Evolutionary conservation across 2,113 vertebrate genomes (phyloP), one percentile per base, ranked within the genome.

Genomic region (Chlorocebus sabaeus): DNA sequence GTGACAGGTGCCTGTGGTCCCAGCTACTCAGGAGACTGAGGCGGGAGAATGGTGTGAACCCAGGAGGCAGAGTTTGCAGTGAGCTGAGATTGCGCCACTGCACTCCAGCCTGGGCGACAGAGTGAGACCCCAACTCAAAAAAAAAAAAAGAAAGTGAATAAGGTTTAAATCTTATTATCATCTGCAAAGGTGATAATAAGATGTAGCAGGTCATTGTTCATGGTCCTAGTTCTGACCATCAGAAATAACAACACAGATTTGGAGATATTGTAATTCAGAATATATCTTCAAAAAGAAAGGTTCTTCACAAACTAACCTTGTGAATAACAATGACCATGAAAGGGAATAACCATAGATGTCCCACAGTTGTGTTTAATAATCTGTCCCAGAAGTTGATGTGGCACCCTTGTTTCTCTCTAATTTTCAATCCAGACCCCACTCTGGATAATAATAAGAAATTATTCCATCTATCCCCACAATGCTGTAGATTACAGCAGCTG

Each of bases 341-440:
- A 92, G 32, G 40, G 23, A 45, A 89, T 86, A 86, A 89, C 20
- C 73, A 70, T 30, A 87, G 89, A 68, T 22, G 20, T 76, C 38
- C 43, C 6, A 18, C 13, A 8, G 32, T 3, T 17, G 5, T 87
- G 25, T 87, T 86, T 80, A 61, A 82, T 70, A 94, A 92, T 75
- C 43, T 70, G 45, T 61, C 35, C 27, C 30, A 45, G 64, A 93
- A 59, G 61, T 52, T 67, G 2, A 27, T 79, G 23, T n/a, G 43
- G 70, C 18, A 84, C 27, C 32, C 38, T 93, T 84, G 61, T 95
- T 93, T 84, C 93, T 91, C 18, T 43, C 89, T 93, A 92, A 83
- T 87, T 88, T 87, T 95, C 52, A 73, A 35, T 87, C 86, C 52
- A 95, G 81, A 93, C 17, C 48, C 32, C 61, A 84, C 38, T 81